Evolutionary conservation across 2,888 invertebrate species (phyloP), one percentile per base, ranked within the genome.

Genomic region (Noctua fimbriata): DNA sequence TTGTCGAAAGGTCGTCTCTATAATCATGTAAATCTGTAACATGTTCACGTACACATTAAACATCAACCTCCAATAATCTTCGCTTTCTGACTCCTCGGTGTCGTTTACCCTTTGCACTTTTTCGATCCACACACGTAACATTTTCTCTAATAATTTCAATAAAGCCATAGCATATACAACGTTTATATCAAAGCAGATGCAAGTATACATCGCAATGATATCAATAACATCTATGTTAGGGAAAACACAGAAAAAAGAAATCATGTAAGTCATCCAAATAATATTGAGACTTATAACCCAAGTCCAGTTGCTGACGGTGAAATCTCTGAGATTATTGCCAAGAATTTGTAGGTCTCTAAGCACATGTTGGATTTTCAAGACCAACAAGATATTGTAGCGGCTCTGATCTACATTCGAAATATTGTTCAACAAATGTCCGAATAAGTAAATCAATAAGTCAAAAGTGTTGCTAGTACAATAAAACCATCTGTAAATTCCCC

Each of bases 361-460:
- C 12, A 76, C 55, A 24, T 71, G 47, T 24, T 79, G 70, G 5
- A 71, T 79, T 79, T 58, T 79, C 12, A 41, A 49, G 7, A 76
- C 70, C 14, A 79, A 41, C 6, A 36, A 41, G 12, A 76, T 18
- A n/a, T 70, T 76, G 47, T 12, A 60, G 32, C 24, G 47, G 14
- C 71, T 32, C 7, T 47, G 36, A 2, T 18, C 41, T 10, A 79
- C 32, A 49, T 76, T 76, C 4, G 52, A 36, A 14, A 47, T 7
- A 18, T n/a, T 44, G 18, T 71, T 76, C n/a, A 76, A 6, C 1
- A 76, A 12, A 28, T 32, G 32, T 0, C 79, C 79, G 6, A 36
- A 36, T 9, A 44, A 18, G 41, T 24, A 41, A 4, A 44, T 9
- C 18, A 28, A 21, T 14, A 49, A 58, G 28, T 58, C 70, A 41